Percentiles rank a stretch among this genome's conserved stretches.
These are phyloP conservation scores for Crax fasciolata DNA, from an alignment of 2,797 vertebrate genomes.

Conservation along the genomic window DNA sequence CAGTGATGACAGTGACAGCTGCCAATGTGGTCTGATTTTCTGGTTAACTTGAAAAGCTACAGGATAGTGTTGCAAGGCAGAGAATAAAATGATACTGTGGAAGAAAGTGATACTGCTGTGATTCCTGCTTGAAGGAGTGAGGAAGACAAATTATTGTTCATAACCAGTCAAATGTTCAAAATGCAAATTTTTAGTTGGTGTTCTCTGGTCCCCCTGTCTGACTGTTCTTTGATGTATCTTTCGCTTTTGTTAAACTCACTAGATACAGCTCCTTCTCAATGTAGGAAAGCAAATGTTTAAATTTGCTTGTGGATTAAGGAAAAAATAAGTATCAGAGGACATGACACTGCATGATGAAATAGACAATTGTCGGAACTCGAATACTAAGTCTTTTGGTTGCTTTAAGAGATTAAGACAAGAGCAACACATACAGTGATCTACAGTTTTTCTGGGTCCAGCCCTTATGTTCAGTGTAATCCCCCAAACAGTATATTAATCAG, in stretches of 20 bases:
- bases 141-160: neutral
- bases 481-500: neutral
- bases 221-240: neutral
- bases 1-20: neutral
- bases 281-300: neutral
- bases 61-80: neutral
- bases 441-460: neutral
- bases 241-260: neutral
- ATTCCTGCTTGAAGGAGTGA: accelerated
- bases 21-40: neutral
- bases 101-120: neutral
- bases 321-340: neutral
- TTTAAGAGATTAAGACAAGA: neutral
- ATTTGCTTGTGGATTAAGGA: neutral
- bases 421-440: too few relatives aligned
- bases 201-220: neutral
- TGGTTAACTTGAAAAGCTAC: neutral
- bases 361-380: neutral
- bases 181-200: neutral
- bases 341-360: neutral
- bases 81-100: neutral
- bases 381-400: neutral
- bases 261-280: neutral
- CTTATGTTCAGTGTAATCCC: neutral
- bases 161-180: neutral